phyloP scores from a whole-genome alignment of 2,888 invertebrate species.

The Acronicta aceris region DNA sequence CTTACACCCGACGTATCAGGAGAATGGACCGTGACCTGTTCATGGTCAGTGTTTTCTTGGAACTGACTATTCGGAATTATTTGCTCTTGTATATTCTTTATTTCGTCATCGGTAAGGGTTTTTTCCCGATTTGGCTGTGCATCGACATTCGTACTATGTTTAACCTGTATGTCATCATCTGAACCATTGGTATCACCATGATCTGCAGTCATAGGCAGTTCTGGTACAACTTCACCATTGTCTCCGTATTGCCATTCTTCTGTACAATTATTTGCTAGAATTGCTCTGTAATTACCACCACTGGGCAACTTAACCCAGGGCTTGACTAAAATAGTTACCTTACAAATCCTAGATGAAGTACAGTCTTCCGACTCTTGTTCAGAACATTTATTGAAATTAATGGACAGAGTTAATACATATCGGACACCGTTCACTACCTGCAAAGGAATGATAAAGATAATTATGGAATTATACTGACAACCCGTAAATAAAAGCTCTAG shows the following conservation, averaged over 20 bases:
- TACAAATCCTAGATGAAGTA: slow-evolving; percentile 84
- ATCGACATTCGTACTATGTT: slow-evolving; percentile 71
- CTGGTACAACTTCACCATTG: slow-evolving; percentile 71
- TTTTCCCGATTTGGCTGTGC: slow-evolving; percentile 67
- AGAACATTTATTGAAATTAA: slow-evolving; percentile 85
- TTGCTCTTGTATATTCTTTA: slow-evolving; percentile 80
- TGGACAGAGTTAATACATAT: slow-evolving; percentile 86
- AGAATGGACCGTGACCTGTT: slow-evolving; percentile 28
- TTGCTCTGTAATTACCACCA: slow-evolving; percentile 89
- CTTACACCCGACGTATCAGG: slow-evolving; percentile 41
- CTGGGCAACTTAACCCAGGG: slow-evolving; percentile 90
- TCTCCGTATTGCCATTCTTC: slow-evolving; percentile 85
- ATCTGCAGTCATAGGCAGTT: slow-evolving; percentile 45
- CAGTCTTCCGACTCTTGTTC: slow-evolving; percentile 67
- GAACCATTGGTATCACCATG: slow-evolving; percentile 53
- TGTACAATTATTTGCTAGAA: slow-evolving; percentile 91
- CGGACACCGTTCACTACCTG: slow-evolving; percentile 90
- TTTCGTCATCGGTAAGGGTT: slow-evolving; percentile 70
- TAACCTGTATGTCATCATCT: slow-evolving; percentile 74
- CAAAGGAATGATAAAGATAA: slow-evolving; percentile 50
- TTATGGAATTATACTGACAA: too few species aligned
- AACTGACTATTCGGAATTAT: slow-evolving; percentile 73
- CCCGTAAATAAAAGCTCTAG: too few species aligned
- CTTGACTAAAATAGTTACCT: slow-evolving; percentile 90
- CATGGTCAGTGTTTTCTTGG: slow-evolving; percentile 26